A percentile compares a stretch with the other conserved stretches of the same genome.
These are phyloP conservation scores for Piscicola geometra DNA, from an alignment of 2,888 invertebrate genomes.

Conservation along the genomic window DNA sequence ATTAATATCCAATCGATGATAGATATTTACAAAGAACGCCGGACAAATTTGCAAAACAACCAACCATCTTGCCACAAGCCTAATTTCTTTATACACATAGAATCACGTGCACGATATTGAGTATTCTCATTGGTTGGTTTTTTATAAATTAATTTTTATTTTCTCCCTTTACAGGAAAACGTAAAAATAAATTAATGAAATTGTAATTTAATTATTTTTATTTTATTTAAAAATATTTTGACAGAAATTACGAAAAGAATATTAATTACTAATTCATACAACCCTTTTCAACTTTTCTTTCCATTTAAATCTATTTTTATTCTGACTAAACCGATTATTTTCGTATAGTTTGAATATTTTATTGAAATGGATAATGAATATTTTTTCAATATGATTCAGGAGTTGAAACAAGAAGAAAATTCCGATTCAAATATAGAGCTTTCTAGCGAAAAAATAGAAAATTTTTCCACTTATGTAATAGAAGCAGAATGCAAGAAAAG, in stretches of 20 bases:
- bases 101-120: neutral
- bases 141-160: neutral
- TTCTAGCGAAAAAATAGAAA: neutral
- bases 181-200: no score
- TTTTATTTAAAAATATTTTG: no score
- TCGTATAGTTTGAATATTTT: no score
- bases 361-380: neutral
- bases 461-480: neutral
- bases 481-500: slow-evolving; percentile 31
- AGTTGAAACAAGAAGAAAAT: neutral
- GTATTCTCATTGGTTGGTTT: slow-evolving; percentile 1
- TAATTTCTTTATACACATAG: slow-evolving; percentile 12
- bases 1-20: neutral
- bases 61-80: slow-evolving; percentile 17
- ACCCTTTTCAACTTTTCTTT: no score
- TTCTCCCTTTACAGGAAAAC: no score
- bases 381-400: neutral
- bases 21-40: slow-evolving; percentile 7
- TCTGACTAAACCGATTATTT: no score
- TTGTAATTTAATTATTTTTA: no score
- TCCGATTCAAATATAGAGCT: neutral
- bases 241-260: no score
- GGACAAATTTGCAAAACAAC: slow-evolving; percentile 7
- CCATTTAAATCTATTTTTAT: no score
- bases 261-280: no score